Evolutionary conservation across 2,888 invertebrate species (phyloP).

Genomic region (Podotricha telesiphe): DNA sequence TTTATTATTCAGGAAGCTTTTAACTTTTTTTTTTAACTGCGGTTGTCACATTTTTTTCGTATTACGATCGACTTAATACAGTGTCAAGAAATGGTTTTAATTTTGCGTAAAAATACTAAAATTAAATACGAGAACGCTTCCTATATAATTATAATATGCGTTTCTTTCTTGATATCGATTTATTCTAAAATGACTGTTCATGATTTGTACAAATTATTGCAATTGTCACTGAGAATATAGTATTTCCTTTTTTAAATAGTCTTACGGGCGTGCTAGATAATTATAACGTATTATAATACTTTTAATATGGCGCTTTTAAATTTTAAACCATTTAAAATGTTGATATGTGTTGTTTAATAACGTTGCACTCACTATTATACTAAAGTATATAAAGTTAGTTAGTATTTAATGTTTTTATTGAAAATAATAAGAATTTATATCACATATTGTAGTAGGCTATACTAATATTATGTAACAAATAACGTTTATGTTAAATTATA

Average conservation of each 20-base stretch:
- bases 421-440: too few relatives aligned
- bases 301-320: background rate
- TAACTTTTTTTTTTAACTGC: too few relatives aligned
- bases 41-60: conserved; percentile 35
- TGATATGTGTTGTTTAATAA: too few relatives aligned
- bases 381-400: too few relatives aligned
- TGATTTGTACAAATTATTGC: conserved; percentile 16
- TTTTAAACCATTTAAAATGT: background rate
- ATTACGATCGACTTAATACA: conserved; percentile 21
- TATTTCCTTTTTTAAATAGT: conserved; percentile 8
- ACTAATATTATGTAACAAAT: too few relatives aligned
- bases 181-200: conserved; percentile 24
- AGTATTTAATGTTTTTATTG: too few relatives aligned
- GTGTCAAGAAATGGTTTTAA: conserved; percentile 36
- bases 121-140: conserved; percentile 33
- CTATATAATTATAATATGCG: conserved; percentile 37
- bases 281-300: background rate
- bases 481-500: too few relatives aligned
- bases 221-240: conserved; percentile 9
- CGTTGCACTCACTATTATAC: too few relatives aligned
- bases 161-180: conserved; percentile 22
- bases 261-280: background rate
- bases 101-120: conserved; percentile 33
- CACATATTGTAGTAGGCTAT: too few relatives aligned
- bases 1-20: conserved; percentile 45